A percentile compares a stretch with the other conserved stretches of the same genome.
These are phyloP conservation scores for Daboia siamensis DNA, from an alignment of 2,113 vertebrate species.

Conservation along the genomic window DNA sequence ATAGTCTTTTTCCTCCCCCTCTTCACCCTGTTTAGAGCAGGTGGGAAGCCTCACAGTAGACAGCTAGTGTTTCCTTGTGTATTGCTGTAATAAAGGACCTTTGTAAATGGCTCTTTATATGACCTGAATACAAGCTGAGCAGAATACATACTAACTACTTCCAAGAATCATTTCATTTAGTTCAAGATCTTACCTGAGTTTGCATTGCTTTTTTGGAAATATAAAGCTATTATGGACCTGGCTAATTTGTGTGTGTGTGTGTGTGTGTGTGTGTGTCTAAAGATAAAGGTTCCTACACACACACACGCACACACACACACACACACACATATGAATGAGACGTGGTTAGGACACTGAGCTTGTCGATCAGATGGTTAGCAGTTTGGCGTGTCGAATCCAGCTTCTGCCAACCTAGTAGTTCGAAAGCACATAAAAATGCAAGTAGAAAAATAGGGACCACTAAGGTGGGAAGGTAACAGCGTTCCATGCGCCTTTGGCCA, in stretches of 20 bases:
- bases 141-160: background rate
- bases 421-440: too few species aligned
- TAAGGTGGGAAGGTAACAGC: too few species aligned
- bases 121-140: background rate
- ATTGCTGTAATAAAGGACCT: background rate
- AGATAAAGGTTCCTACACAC: too few species aligned
- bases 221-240: background rate
- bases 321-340: too few species aligned
- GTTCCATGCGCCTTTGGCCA: too few species aligned
- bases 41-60: background rate
- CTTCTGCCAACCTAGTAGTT: too few species aligned
- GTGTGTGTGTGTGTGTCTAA: too few species aligned
- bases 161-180: background rate
- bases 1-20: background rate
- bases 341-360: too few species aligned
- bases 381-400: too few species aligned
- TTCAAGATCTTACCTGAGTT: background rate
- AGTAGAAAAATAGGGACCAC: too few species aligned
- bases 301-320: too few species aligned
- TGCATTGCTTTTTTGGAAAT: background rate
- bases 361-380: too few species aligned
- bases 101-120: background rate
- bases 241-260: background rate
- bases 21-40: background rate
- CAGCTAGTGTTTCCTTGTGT: background rate